Base-by-base conservation (phyloP, 30 jellyfish, hydroid and myxozoan species). In the Aurelia aurita region DNA sequence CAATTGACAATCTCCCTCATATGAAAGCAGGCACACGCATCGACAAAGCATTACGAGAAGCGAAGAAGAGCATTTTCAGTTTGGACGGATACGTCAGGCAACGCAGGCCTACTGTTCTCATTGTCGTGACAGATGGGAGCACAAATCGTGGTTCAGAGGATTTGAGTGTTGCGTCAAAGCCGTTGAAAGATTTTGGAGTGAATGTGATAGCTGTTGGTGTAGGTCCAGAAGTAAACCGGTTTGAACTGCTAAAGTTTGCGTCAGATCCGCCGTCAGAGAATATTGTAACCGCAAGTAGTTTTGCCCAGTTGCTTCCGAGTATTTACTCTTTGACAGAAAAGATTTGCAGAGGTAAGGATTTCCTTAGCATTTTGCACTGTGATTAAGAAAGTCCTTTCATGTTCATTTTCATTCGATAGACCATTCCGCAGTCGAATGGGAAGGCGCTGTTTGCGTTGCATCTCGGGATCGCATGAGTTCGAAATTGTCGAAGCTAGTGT, bases 201-300 rank as follows among this genome's bases (percentile, higher is more conserved):
- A 92, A 66, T 18, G 97, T 92, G 25, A 85, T 92, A 14, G 98
- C 95, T 6, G 89, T 92, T 57, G 98, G 98, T 18, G 97, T 92
- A 18, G 98, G 98, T 7, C 97, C 97, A 0, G 98, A 92, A 60
- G 97, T 92, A 34, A 84, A 79, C 69, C 64, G 59, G 2, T 87
- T 59, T 74, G 92, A 87, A 65, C 53, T 92, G 93, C 31, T 66
- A 12, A 92, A 92, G 53, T 69, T 92, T 49, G 97, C 98, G 2
- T 88, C 96, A 12, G 39, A n/a, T 13, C 92, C 95, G 18, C 68
- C 90, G 3, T 35, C 28, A 25, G 89, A 85, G 11, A 49, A 95
- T 62, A 74, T 92, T 26, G 63, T 87, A 75, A 75, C 89, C 15
- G 87, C 94, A 12, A 79, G 70, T 87, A 87, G 23, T 25, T 87